These are phyloP conservation scores for Heterodera filipjevi DNA, from an alignment of 2,888 invertebrate species.

Conservation along the genomic window DNA sequence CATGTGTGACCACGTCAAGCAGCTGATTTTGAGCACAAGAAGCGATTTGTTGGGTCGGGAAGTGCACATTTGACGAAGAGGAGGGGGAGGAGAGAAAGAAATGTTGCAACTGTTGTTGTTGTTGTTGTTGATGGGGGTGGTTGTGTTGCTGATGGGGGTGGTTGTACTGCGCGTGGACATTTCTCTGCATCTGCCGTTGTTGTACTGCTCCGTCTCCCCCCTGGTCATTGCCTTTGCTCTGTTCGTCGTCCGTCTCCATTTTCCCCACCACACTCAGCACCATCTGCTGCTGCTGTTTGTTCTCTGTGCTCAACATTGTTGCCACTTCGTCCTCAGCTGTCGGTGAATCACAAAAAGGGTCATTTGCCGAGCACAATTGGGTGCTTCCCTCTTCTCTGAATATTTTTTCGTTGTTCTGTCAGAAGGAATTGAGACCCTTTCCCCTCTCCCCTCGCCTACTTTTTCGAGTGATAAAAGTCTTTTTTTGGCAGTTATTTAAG, in stretches of 20 bases:
- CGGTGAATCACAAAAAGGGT: constrained; percentile 19
- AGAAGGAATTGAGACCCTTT: neutral
- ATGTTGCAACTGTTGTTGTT: neutral
- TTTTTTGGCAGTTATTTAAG: too few species aligned
- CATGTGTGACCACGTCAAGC: neutral
- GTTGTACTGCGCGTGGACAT: neutral
- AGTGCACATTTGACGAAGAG: neutral
- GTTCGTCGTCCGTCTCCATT: neutral
- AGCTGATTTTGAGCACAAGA: neutral
- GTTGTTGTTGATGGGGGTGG: neutral
- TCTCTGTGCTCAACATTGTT: neutral
- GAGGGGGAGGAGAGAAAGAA: neutral
- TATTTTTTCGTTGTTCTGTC: neutral
- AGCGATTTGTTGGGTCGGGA: neutral
- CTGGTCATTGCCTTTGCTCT: neutral
- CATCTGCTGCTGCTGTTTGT: constrained; percentile 7
- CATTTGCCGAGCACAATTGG: neutral
- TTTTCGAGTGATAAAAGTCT: too few species aligned
- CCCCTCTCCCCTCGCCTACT: neutral
- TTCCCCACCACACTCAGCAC: neutral
- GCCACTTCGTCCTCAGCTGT: constrained; percentile 22
- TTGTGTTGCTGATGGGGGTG: neutral
- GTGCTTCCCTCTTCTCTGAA: constrained; percentile 19
- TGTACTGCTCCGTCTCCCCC: too few species aligned
- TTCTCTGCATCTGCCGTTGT: too few species aligned